Percentiles rank a stretch among this genome's conserved stretches.
These are phyloP conservation scores for Macropus fuliginosus DNA, from an alignment of 2,797 vertebrate species.

Conservation along the genomic window DNA sequence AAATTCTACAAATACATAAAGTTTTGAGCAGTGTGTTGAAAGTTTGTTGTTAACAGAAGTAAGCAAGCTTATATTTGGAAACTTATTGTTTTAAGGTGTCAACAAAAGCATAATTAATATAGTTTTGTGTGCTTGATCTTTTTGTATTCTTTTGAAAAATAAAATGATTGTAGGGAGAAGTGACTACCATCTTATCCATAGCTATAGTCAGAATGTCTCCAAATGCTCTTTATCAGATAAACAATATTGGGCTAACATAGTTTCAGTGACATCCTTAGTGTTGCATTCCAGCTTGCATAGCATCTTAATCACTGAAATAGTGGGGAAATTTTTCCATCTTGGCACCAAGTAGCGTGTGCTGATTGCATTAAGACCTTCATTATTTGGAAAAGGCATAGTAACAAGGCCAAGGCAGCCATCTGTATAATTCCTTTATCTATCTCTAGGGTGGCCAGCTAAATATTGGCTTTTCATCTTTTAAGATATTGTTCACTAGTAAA, in stretches of 20 bases:
- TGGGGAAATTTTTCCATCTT: constrained; percentile 33
- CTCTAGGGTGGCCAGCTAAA: constrained; percentile 8
- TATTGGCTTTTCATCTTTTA: constrained; percentile 38
- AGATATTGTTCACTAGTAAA: constrained; percentile 25
- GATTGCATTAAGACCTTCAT: not conserved
- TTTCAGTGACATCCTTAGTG: constrained; percentile 33
- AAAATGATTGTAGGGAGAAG: not conserved
- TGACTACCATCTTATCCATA: not conserved
- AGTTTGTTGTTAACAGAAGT: not conserved
- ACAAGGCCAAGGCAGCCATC: constrained; percentile 25
- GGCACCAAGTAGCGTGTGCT: constrained; percentile 36
- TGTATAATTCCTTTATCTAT: constrained; percentile 43
- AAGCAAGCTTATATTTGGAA: not conserved
- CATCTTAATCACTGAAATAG: not conserved
- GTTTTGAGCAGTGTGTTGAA: not conserved
- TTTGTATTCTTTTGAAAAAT: constrained; percentile 26
- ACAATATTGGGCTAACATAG: not conserved
- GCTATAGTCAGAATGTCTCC: constrained; percentile 20
- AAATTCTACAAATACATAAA: constrained; percentile 9
- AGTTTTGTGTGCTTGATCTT: not conserved
- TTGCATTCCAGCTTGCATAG: not conserved
- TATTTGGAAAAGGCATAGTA: constrained; percentile 17
- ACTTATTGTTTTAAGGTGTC: not conserved
- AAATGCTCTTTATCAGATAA: constrained; percentile 22
- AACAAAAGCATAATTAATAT: not conserved